These are phyloP conservation scores for Trissolcus basalis DNA, from an alignment of 1,140 invertebrate genomes.

Conservation along the genomic window DNA sequence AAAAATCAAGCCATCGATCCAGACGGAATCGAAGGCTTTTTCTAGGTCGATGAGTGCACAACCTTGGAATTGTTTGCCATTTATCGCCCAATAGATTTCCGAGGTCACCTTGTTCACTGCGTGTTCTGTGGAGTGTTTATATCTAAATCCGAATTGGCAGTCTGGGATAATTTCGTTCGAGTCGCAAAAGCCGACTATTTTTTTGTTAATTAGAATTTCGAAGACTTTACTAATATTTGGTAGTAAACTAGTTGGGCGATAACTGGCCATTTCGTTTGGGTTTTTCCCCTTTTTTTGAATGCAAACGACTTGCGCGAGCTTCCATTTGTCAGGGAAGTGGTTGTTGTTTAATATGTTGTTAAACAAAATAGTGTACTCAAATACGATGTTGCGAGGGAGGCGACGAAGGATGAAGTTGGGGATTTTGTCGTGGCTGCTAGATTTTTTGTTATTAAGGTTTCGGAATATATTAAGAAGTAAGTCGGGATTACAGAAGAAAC, in stretches of 20 bases:
- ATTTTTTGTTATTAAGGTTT: conserved; percentile 14
- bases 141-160: conserved; percentile 23
- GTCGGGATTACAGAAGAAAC: not conserved
- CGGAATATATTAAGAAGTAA: not conserved
- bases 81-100: conserved; percentile 6
- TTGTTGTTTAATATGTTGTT: conserved; percentile 21
- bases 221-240: too few relatives aligned
- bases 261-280: not conserved
- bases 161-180: conserved; percentile 20
- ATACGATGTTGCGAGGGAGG: not conserved
- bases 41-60: not conserved
- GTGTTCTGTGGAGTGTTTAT: conserved; percentile 6
- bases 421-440: conserved; percentile 8
- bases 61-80: not conserved
- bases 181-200: not conserved
- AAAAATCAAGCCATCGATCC: conserved; percentile 1
- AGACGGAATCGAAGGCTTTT: conserved; percentile 11
- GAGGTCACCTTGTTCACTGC: conserved; percentile 10
- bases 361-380: conserved; percentile 1
- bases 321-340: too few relatives aligned
- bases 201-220: conserved; percentile 9
- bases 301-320: conserved; percentile 11
- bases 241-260: conserved; percentile 17
- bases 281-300: conserved; percentile 25
- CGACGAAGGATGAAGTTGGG: conserved; percentile 9